phyloP scores from a whole-genome alignment of 1,140 invertebrate genomes.

The Pseudachorutes palmiensis region DNA sequence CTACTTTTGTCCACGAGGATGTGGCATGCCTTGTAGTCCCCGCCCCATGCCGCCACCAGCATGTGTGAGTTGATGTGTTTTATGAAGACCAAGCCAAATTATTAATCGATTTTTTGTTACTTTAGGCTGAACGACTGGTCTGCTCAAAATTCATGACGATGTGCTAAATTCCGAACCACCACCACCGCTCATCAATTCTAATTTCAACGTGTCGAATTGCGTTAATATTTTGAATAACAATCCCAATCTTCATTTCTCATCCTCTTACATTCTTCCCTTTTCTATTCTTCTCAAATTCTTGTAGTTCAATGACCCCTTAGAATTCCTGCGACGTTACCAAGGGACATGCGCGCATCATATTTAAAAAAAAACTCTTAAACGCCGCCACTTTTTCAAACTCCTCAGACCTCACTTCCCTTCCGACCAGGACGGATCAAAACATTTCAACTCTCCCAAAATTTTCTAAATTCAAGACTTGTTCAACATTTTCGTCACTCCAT shows the following conservation, averaged over 20 bases:
- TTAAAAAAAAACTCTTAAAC: no score
- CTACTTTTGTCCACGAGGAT: not conserved
- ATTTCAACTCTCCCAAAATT: not conserved
- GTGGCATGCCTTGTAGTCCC: not conserved
- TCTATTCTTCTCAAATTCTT: no score
- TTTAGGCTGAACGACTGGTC: not conserved
- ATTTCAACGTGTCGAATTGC: not conserved
- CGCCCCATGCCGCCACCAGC: not conserved
- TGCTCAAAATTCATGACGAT: constrained; percentile 7
- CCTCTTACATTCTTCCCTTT: no score
- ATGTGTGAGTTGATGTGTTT: not conserved
- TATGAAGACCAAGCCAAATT: not conserved
- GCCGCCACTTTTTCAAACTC: no score
- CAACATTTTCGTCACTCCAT: not conserved
- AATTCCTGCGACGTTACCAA: not conserved
- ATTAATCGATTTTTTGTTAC: not conserved
- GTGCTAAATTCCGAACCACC: not conserved
- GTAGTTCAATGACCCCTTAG: not conserved
- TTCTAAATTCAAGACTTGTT: not conserved
- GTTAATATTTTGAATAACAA: not conserved
- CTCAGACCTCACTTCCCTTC: not conserved
- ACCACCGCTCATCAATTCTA: not conserved
- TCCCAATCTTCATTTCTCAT: no score
- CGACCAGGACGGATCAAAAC: not conserved
- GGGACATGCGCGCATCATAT: not conserved